phyloP scores from a whole-genome alignment of 30 jellyfish, hydroid and myxozoan species.

The Clytia hemisphaerica region DNA sequence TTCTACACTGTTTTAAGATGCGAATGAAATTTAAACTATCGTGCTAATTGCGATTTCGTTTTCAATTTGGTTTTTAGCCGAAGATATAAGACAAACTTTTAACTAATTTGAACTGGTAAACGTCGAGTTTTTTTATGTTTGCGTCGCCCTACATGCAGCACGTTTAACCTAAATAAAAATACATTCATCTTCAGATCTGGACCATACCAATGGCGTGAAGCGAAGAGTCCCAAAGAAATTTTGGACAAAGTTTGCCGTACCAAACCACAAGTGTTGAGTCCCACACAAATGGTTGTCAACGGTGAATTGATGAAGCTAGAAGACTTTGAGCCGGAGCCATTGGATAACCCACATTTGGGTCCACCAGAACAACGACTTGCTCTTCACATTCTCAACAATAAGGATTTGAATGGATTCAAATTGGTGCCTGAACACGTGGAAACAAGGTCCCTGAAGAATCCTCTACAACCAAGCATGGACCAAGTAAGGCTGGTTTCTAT shows the following conservation, averaged over 20 bases:
- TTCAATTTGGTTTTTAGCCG: too few relatives aligned
- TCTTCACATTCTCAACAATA: constrained; percentile 53
- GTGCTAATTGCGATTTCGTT: too few relatives aligned
- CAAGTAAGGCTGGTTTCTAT: too few relatives aligned
- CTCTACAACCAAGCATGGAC: constrained; percentile 80
- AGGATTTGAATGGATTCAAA: constrained; percentile 41
- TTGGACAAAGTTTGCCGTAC: constrained; percentile 64
- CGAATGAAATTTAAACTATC: too few relatives aligned
- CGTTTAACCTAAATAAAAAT: too few relatives aligned
- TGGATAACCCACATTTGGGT: constrained; percentile 79
- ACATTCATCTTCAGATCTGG: constrained; percentile 57
- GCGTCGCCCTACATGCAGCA: too few relatives aligned
- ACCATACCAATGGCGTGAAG: constrained; percentile 94
- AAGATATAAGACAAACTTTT: too few relatives aligned
- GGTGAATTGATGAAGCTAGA: constrained; percentile 75
- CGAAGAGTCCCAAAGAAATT: constrained; percentile 78
- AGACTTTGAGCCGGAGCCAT: constrained; percentile 73
- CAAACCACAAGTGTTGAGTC: constrained; percentile 83
- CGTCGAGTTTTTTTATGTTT: too few relatives aligned
- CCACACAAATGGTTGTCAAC: constrained; percentile 67
- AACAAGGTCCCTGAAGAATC: constrained; percentile 89
- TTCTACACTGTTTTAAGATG: too few relatives aligned
- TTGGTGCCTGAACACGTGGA: constrained; percentile 91
- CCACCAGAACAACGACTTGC: constrained; percentile 96
- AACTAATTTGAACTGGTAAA: too few relatives aligned